Conservation (phyloP, 2,797 vertebrate genomes). For the Tachyglossus aculeatus region DNA sequence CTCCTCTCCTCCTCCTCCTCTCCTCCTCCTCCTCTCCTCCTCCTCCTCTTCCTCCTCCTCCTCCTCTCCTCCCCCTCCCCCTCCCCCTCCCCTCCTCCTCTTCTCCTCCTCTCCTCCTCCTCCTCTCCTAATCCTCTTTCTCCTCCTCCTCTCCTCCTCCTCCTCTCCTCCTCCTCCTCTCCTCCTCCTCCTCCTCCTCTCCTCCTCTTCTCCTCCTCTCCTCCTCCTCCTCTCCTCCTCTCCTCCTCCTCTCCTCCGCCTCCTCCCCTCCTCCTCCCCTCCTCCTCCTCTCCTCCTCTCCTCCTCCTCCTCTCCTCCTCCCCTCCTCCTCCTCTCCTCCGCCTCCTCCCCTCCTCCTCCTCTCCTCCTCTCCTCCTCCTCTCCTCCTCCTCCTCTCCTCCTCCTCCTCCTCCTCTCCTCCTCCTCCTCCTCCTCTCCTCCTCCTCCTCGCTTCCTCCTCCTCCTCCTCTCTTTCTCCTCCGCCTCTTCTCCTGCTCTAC, state of each 20-base stretch:
- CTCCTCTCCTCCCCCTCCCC: too few species aligned
- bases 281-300: neutral
- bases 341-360: neutral
- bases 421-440: too few species aligned
- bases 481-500: neutral
- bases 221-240: too few species aligned
- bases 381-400: neutral
- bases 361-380: neutral
- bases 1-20: too few species aligned
- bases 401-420: too few species aligned
- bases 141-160: neutral
- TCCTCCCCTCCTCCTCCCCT: too few species aligned
- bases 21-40: too few species aligned
- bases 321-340: neutral
- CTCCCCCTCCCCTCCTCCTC: too few species aligned
- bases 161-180: neutral
- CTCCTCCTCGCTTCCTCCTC: neutral
- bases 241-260: too few species aligned
- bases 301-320: neutral
- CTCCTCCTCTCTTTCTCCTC: neutral
- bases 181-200: neutral
- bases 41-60: too few species aligned
- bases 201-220: neutral
- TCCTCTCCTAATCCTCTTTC: neutral
- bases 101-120: too few species aligned